Conservation (phyloP, 2,888 invertebrate genomes). For the Drosophila prostipennis region DNA sequence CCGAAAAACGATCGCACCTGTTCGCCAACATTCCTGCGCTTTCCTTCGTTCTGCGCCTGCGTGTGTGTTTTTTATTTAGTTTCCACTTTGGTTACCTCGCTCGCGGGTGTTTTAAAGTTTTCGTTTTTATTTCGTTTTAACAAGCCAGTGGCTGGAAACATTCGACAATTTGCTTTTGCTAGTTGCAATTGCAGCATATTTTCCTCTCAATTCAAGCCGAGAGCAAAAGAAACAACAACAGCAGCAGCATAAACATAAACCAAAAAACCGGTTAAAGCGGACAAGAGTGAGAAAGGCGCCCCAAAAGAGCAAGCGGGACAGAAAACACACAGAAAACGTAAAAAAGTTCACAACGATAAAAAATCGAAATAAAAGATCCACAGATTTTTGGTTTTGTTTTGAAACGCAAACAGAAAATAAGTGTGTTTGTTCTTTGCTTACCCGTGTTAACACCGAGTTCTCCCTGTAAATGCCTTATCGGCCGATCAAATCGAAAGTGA, state of each 20-base stretch:
- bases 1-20: slow-evolving; percentile 59
- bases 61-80: slow-evolving; percentile 23
- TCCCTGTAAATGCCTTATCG: slow-evolving; percentile 26
- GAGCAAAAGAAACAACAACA: slow-evolving; percentile 37
- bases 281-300: slow-evolving; percentile 27
- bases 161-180: slow-evolving; percentile 19
- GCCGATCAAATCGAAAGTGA: slow-evolving; percentile 41
- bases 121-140: not conserved
- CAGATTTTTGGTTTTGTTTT: slow-evolving; percentile 33
- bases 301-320: slow-evolving; percentile 32
- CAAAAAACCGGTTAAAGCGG: slow-evolving; percentile 61
- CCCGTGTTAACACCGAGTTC: slow-evolving; percentile 25
- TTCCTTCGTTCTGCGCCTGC: slow-evolving; percentile 27
- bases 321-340: slow-evolving; percentile 12
- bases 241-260: slow-evolving; percentile 56
- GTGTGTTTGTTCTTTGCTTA: slow-evolving; percentile 41
- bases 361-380: slow-evolving; percentile 10
- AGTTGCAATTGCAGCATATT: slow-evolving; percentile 39
- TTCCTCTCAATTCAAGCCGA: slow-evolving; percentile 13
- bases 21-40: slow-evolving; percentile 60
- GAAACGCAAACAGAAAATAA: slow-evolving; percentile 18
- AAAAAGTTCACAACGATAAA: slow-evolving; percentile 4
- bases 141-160: slow-evolving; percentile 9
- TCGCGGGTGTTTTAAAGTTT: slow-evolving; percentile 4
- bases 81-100: slow-evolving; percentile 16